Base-by-base conservation (phyloP, 1,140 invertebrate species). In the Bombus polaris region DNA sequence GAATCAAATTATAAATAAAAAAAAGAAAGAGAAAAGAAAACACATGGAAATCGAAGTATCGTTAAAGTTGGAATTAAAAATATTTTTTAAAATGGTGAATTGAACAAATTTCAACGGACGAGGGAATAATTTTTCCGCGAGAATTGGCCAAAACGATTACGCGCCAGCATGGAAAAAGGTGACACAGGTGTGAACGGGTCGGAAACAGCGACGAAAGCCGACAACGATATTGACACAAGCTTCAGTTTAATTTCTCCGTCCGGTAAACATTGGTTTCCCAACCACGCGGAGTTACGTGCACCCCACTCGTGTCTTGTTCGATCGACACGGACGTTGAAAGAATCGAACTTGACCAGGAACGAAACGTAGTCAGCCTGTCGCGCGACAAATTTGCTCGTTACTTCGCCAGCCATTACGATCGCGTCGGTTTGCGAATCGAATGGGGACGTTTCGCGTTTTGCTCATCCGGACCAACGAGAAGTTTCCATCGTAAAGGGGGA, bases 171-270 rank as follows among this genome's bases (percentile, higher is more conserved):
- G 84, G 85, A 92, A 93, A 93, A 92, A 92, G 83, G 89, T 91
- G 91, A 91, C 92, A 91, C 90, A 89, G 85, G 78, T 90, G 79
- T 59, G 81, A 77, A 89, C 57, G 59, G 86, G 15, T 79, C 76
- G 84, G 89, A 83, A 91, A 90, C 90, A 92, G 91, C 90, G 92
- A 90, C 89, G 91, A 93, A 94, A 93, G 94, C 94, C 93, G 94
- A 93, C 92, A 88, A 87, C 89, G 93, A 92, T 94, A 94, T 95
- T 94, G 94, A 95, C 94, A 94, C 92, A 94, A 94, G 94, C 93
- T 93, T 92, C 94, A 91, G 93, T 95, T 94, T 95, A 95, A 94
- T 95, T 94, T 94, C 93, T 94, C 93, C 90, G 65, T 87, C 92
- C 82, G 92, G 91, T 92, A 94, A 94, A 94, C 93, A 94, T 92